Evolutionary conservation across 2,113 vertebrate species (phyloP).

Genomic region (Gobiocypris rarus): DNA sequence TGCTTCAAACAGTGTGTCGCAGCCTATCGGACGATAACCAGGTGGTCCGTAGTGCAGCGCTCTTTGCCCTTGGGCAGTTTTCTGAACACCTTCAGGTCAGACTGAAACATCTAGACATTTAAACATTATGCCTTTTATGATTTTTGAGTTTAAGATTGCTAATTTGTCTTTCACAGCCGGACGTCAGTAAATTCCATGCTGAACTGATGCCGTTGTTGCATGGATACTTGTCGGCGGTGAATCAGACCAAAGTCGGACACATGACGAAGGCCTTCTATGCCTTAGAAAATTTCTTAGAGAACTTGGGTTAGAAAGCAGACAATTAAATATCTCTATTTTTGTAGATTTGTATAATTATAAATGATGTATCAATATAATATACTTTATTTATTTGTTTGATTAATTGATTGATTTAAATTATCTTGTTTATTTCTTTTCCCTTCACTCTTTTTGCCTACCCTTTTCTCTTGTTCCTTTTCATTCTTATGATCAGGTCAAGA

Average conservation of each 20-base stretch:
- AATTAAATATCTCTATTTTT: not conserved
- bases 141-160: not conserved
- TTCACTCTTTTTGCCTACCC: too few species aligned
- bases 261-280: conserved; percentile 89
- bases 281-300: conserved; percentile 90
- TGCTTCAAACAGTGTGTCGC: conserved; percentile 84
- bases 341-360: too few species aligned
- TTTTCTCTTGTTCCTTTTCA: too few species aligned
- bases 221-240: conserved; percentile 81
- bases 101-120: not conserved
- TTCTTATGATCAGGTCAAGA: conserved; percentile 72
- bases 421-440: too few species aligned
- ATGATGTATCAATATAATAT: too few species aligned
- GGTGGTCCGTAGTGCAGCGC: conserved; percentile 82
- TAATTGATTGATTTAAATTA: too few species aligned
- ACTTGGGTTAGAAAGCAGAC: conserved; percentile 76
- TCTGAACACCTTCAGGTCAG: conserved; percentile 88
- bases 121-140: not conserved
- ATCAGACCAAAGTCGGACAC: conserved; percentile 77
- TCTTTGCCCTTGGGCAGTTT: conserved; percentile 90
- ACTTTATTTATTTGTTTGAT: too few species aligned
- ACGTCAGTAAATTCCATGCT: conserved; percentile 81
- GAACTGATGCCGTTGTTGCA: conserved; percentile 88
- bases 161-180: conserved; percentile 72
- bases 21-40: conserved; percentile 80